Evolutionary conservation across 2,113 vertebrate species (phyloP).

Genomic region (Rallus limicola): DNA sequence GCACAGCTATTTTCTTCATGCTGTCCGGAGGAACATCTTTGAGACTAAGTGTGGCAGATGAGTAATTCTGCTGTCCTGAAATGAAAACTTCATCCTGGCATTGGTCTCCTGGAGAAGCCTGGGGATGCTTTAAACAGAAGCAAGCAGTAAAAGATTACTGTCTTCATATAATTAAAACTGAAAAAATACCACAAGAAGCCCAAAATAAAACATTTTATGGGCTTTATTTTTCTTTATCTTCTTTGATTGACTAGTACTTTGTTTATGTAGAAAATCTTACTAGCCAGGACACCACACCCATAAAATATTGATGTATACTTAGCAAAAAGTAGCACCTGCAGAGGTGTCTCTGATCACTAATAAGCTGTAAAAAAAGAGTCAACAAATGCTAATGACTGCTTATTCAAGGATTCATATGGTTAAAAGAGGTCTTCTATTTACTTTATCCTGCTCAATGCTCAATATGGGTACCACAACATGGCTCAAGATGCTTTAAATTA

Average conservation of each 20-base stretch:
- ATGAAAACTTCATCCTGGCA: conserved; percentile 87
- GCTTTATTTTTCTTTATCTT: not conserved
- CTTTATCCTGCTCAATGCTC: not conserved
- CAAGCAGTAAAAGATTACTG: not conserved
- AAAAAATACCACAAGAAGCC: not conserved
- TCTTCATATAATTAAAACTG: conserved; percentile 15
- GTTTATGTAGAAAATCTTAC: not conserved
- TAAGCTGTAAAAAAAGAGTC: not conserved
- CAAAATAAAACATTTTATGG: not conserved
- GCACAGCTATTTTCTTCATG: conserved; percentile 87
- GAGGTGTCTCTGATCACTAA: not conserved
- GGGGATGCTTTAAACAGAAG: conserved; percentile 72
- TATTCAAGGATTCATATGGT: not conserved
- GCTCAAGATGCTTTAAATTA: not conserved
- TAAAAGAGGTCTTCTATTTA: not conserved
- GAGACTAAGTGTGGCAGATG: conserved; percentile 69
- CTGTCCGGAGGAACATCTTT: conserved; percentile 81
- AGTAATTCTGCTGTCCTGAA: conserved; percentile 85
- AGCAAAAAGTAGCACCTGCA: not conserved
- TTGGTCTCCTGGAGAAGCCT: conserved; percentile 71
- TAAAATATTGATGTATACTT: not conserved
- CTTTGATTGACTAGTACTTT: not conserved
- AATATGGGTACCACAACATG: not conserved
- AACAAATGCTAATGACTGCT: not conserved
- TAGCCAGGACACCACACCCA: not conserved